Percentiles rank a stretch among this genome's conserved stretches.
Evolutionary conservation across 2,797 vertebrate genomes (phyloP).

Genomic region (Sebastes trivittatus): DNA sequence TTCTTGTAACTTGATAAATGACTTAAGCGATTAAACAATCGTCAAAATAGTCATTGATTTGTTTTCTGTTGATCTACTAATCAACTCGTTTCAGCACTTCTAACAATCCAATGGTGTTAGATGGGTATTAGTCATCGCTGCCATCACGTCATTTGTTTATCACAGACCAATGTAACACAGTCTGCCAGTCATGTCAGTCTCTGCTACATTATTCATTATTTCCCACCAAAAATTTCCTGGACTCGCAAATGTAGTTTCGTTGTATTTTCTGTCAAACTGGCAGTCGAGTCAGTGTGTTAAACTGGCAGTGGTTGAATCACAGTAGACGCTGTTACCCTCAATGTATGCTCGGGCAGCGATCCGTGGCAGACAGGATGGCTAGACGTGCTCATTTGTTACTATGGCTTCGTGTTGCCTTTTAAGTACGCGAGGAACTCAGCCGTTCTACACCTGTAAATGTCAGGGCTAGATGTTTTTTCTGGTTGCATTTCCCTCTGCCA

Average conservation of each 20-base stretch:
- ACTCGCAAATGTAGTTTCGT: not conserved
- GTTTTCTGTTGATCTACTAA: not conserved
- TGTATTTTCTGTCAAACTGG: slow-evolving; percentile 11
- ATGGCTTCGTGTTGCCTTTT: slow-evolving; percentile 22
- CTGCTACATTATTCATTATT: not conserved
- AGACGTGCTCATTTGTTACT: slow-evolving; percentile 47
- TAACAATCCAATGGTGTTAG: not conserved
- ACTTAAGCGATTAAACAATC: not conserved
- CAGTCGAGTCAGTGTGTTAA: not conserved
- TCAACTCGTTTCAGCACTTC: not conserved
- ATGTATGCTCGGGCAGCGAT: slow-evolving; percentile 39
- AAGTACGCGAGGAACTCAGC: not conserved
- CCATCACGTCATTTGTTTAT: not conserved
- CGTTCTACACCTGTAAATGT: slow-evolving; percentile 48
- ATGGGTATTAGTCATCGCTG: not conserved
- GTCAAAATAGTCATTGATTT: not conserved
- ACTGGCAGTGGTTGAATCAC: not conserved
- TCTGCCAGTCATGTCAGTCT: not conserved
- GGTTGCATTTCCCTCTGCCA: not conserved
- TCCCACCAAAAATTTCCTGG: not conserved
- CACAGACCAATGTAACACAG: not conserved
- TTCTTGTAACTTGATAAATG: not conserved
- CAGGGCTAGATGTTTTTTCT: slow-evolving; percentile 28
- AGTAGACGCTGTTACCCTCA: not conserved
- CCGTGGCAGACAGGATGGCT: slow-evolving; percentile 30